Percentiles rank a stretch among this genome's conserved stretches.
Conservation (phyloP, 2,797 vertebrate genomes). For the Pelodytes ibericus region DNA sequence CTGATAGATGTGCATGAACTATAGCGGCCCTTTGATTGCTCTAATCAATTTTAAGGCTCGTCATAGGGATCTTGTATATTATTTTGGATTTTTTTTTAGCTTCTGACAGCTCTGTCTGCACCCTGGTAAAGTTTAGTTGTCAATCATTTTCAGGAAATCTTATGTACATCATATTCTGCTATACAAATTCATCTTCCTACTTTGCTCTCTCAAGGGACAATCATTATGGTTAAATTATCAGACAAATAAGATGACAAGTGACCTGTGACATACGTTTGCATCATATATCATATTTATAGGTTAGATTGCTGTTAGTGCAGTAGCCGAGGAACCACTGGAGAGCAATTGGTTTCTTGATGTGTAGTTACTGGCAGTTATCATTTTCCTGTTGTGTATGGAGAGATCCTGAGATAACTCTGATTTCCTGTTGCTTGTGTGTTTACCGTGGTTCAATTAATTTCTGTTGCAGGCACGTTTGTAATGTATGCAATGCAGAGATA, state of each 20-base stretch:
- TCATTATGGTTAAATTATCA: background rate
- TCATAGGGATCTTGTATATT: background rate
- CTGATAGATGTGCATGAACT: conserved; percentile 34
- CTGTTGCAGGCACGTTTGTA: no score
- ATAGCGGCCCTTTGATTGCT: conserved; percentile 7
- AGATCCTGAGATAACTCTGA: no score
- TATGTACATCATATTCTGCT: background rate
- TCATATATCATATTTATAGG: background rate
- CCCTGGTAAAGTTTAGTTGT: background rate
- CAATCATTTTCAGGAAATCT: background rate
- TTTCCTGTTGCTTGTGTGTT: no score
- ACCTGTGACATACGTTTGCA: background rate
- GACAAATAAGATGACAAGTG: background rate
- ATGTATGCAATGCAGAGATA: no score
- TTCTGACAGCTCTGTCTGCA: background rate
- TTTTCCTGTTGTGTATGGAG: no score
- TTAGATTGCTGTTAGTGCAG: background rate
- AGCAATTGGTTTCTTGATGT: background rate
- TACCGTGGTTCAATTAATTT: no score
- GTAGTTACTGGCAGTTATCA: no score
- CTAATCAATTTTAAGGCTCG: conserved; percentile 12
- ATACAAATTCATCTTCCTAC: background rate
- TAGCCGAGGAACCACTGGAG: background rate
- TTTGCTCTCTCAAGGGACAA: background rate
- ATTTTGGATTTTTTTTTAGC: background rate